phyloP scores from a whole-genome alignment of 1,140 invertebrate species.

The Lepidostoma basale region DNA sequence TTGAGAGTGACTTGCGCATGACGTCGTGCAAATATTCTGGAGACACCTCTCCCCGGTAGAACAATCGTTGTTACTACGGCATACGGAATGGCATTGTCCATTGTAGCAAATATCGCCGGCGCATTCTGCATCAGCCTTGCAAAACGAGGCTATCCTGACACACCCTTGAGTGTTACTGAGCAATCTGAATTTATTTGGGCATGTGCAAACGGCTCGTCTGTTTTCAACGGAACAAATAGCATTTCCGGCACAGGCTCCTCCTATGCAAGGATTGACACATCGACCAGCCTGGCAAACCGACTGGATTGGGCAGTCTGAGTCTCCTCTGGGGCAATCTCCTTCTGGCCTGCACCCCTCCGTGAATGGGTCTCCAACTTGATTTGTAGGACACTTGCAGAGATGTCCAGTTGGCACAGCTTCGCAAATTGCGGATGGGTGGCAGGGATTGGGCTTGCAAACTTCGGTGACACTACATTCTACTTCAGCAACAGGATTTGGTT shows the following conservation, averaged over 20 bases:
- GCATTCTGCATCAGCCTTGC: constrained; percentile 77
- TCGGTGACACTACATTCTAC: constrained; percentile 74
- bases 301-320: constrained; percentile 76
- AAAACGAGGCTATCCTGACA: constrained; percentile 69
- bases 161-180: constrained; percentile 73
- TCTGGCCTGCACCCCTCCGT: constrained; percentile 75
- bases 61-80: constrained; percentile 78
- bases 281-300: constrained; percentile 73
- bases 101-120: constrained; percentile 77
- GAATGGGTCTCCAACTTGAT: constrained; percentile 78
- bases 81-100: constrained; percentile 83
- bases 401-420: constrained; percentile 68
- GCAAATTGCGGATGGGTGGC: constrained; percentile 81
- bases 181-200: constrained; percentile 72
- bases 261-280: constrained; percentile 80
- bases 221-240: constrained; percentile 77
- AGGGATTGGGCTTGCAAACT: constrained; percentile 77
- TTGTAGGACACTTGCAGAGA: constrained; percentile 76
- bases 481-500: constrained; percentile 79
- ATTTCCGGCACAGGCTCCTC: constrained; percentile 76
- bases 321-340: constrained; percentile 71
- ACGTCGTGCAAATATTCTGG: constrained; percentile 75
- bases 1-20: constrained; percentile 80
- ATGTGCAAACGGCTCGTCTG: constrained; percentile 76
- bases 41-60: constrained; percentile 79